These are phyloP conservation scores for Grapholita molesta DNA, from an alignment of 1,140 invertebrate genomes.

Conservation along the genomic window DNA sequence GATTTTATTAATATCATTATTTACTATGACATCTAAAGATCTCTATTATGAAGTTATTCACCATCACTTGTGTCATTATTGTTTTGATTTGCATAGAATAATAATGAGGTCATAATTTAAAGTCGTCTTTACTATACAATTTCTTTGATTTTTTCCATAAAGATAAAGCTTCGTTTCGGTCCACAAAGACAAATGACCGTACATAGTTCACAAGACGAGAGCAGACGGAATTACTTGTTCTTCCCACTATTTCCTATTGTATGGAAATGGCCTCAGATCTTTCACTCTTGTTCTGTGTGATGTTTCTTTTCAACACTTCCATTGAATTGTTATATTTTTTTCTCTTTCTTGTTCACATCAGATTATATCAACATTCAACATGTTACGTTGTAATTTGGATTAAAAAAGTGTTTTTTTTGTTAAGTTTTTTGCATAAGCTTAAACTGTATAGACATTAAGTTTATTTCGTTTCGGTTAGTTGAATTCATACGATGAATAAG, in stretches of 20 bases:
- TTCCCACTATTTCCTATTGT: slow-evolving; percentile 16
- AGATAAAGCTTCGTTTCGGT: not conserved
- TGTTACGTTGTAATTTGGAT: not conserved
- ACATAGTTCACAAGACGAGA: slow-evolving; percentile 10
- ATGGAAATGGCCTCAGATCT: slow-evolving; percentile 9
- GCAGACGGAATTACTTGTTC: not conserved
- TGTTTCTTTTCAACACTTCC: not conserved
- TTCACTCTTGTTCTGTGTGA: not conserved
- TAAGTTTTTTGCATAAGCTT: no score
- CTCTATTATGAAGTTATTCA: no score
- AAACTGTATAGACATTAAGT: no score
- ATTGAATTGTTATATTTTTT: not conserved
- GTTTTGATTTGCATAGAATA: no score
- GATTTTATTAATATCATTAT: no score
- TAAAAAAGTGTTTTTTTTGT: no score
- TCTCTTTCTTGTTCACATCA: not conserved
- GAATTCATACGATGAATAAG: no score
- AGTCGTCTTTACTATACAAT: not conserved
- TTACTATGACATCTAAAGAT: no score
- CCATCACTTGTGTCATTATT: no score
- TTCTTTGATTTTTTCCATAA: not conserved
- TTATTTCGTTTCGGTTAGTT: no score
- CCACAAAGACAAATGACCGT: not conserved
- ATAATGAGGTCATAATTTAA: not conserved
- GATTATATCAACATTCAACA: not conserved